These are phyloP conservation scores for Porites lutea DNA, from an alignment of 64 coral and sea anemone species.

Conservation along the genomic window DNA sequence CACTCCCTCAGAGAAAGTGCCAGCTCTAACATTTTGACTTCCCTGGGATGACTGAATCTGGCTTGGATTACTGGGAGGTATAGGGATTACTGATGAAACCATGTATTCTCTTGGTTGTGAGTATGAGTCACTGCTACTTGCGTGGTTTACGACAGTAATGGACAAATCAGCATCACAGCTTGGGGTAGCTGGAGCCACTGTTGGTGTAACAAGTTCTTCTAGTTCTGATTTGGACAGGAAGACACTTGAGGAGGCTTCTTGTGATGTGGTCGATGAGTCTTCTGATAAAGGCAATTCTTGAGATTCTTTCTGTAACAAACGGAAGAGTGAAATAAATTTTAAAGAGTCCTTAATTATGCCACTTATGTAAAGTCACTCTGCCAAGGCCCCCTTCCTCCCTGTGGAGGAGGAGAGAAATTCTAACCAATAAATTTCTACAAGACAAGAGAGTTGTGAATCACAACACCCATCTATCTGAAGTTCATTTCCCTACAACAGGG, in stretches of 20 bases:
- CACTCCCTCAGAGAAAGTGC: neutral
- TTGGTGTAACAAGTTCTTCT: constrained; percentile 59
- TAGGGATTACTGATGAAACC: constrained; percentile 21
- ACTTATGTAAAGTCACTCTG: too few species aligned
- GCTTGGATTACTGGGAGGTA: constrained; percentile 12
- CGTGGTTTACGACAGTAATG: constrained; percentile 28
- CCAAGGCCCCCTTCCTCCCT: too few species aligned
- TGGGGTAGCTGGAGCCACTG: constrained; percentile 87
- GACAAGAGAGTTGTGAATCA: too few species aligned
- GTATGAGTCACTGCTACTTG: constrained; percentile 19
- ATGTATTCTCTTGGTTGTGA: neutral
- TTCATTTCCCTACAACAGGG: too few species aligned
- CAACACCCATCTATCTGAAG: too few species aligned
- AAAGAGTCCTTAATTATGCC: neutral
- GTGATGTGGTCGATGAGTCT: neutral
- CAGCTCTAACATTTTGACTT: neutral
- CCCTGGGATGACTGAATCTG: constrained; percentile 31
- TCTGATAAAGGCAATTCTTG: neutral
- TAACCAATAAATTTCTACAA: too few species aligned
- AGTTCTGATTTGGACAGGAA: constrained; percentile 55
- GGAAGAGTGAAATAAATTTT: neutral
- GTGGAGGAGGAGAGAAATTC: too few species aligned
- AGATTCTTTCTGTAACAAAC: neutral
- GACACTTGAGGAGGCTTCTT: neutral
- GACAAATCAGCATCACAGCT: constrained; percentile 51